Base-by-base conservation (phyloP, 2,888 invertebrate genomes). In the Caenorhabditis doughertyi region DNA sequence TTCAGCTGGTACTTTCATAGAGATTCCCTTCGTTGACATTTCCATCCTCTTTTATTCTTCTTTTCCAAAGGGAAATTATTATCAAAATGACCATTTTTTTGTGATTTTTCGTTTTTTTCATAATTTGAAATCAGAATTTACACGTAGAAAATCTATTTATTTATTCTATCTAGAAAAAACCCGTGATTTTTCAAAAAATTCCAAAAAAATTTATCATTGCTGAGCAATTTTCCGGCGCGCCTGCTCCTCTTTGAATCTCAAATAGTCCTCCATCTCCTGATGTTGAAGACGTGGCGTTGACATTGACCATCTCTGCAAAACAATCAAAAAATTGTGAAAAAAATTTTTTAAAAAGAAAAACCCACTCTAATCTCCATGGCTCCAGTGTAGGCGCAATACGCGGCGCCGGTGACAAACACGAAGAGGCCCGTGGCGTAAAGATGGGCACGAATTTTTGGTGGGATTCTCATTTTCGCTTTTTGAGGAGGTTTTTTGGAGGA, bases 201-300 rank as follows among this genome's bases (percentile, higher is more conserved):
- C 23, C 16, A 51, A 51, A 25, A 25, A 25, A 8, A 11, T 21
- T 51, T 25, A 51, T 49, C 13, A 21, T 27, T 44, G 42, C 16
- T 62, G 72, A 25, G 53, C 58, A n/a, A 71, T 55, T 39, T 79
- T 79, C 29, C 44, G 27, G 8, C 55, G 67, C 8, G 81, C 68
- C 27, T 81, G 81, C 18, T 72, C 47, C 55, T 81, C 67, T 47
- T 81, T 81, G 23, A 53, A 67, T 25, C 81, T 21, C 53, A 81
- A 47, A 47, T 27, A 81, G 21, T 81, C 76, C 27, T 81, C 81
- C 81, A 81, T 81, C 55, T 81, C 81, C 49, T 81, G 67, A 55
- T 81, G 81, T 51, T 81, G 81, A 13, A 81, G 64, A 11, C 81
- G 76, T 47, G 81, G 81, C 11, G 76, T 42, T 21, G 81, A 39